Evolutionary conservation across 2,113 vertebrate genomes (phyloP).

Genomic region (Pan troglodytes): NHGRI_mPanTro3-v2.1_pri NC_072419.2:46117501-46118000

Average conservation of each 20-base stretch:
- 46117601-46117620: conserved; percentile 27
- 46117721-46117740: conserved; percentile 20
- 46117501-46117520: neutral
- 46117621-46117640: conserved; percentile 42
- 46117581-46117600: conserved; percentile 11
- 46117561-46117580: neutral
- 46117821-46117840: conserved; percentile 25
- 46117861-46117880: conserved; percentile 75
- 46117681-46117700: conserved; percentile 57
- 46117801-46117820: conserved; percentile 56
- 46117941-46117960: conserved; percentile 82
- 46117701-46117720: conserved; percentile 58
- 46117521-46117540: conserved; percentile 9
- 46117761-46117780: conserved; percentile 20
- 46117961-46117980: conserved; percentile 84
- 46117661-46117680: conserved; percentile 24
- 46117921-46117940: conserved; percentile 84
- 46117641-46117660: conserved; percentile 40
- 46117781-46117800: neutral
- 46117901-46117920: conserved; percentile 86
- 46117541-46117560: conserved; percentile 35
- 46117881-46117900: conserved; percentile 76
- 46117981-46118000: conserved; percentile 79
- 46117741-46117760: neutral
- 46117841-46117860: conserved; percentile 79